A percentile compares a stretch with the other conserved stretches of the same genome.
Evolutionary conservation across 2,888 invertebrate species (phyloP).

Genomic region (Leptopilina myrica): DNA sequence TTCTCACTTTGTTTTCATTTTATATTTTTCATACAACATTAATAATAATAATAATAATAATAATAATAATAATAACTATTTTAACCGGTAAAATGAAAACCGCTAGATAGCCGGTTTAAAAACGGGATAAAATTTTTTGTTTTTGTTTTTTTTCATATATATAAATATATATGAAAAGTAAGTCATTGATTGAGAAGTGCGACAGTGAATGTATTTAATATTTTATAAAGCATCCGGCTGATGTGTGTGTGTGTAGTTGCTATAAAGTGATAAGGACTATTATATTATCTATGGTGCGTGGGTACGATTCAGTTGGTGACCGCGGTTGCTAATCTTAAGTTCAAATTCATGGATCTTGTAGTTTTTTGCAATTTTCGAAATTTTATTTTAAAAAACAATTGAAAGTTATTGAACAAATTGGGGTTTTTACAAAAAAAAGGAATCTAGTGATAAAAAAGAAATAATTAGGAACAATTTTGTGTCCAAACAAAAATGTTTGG

Average conservation of each 20-base stretch:
- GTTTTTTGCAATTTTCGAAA: too few relatives aligned
- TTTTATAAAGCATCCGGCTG: slow-evolving; percentile 1
- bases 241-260: background rate
- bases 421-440: background rate
- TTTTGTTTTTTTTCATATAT: too few relatives aligned
- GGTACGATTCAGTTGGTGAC: too few relatives aligned
- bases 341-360: too few relatives aligned
- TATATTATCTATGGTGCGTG: background rate
- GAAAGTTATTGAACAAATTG: background rate
- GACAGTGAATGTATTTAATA: background rate
- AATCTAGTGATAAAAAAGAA: too few relatives aligned
- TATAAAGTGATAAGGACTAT: slow-evolving; percentile 13
- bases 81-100: background rate
- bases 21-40: background rate
- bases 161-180: background rate
- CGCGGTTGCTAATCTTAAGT: too few relatives aligned
- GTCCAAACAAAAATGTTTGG: slow-evolving; percentile 2
- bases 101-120: slow-evolving; percentile 21
- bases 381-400: background rate
- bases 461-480: too few relatives aligned
- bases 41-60: too few relatives aligned
- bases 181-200: slow-evolving; percentile 14
- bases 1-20: background rate
- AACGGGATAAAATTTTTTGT: slow-evolving; percentile 8
- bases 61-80: too few relatives aligned